Evolutionary conservation across 2,797 vertebrate genomes (phyloP), one percentile per base, ranked within the genome.

Genomic region (Sebastes elongatus): DNA sequence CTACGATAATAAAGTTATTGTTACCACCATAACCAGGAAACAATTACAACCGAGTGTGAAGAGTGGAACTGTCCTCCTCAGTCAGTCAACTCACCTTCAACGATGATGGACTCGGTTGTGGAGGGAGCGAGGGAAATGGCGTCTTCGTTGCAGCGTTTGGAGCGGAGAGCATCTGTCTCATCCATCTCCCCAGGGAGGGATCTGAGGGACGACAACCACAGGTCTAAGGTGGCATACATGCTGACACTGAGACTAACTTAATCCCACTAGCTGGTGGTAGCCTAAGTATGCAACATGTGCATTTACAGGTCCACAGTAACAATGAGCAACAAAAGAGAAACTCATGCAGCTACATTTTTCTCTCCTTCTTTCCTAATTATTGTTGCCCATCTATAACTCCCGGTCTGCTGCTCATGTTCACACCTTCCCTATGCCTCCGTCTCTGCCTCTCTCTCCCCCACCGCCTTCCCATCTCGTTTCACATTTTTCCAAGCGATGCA

Each of bases 111-210:
- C 79, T 99, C 98, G 0, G 96, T 57, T 6, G 94, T 96, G 4
- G 97, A 97, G 61, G 97, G 91, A 10, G 96, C 95, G 27, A 98
- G 95, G 0, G 97, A 97, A 61, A 97, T 91, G 18, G 95, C 76
- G 30, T 99, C 98, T 2, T 99, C 98, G 0, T 95, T 87, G 25
- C 92, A 92, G 74, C 96, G 96, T 93, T 97, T 99, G 30, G 91
- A 79, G 86, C 96, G 97, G 89, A 97, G 93, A 38, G 88, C 80
- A 60, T 99, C 98, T 0, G 96, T 90, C 91, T 99, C 98, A 84
- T 99, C 98, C 98, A 99, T 99, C 84, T 98, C 98, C 96, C 96
- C 97, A 62, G 96, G 85, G 83, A 95, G 87, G 76, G 96, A 94
- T 92, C 98, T 99, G 90, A 84, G 86, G 10, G 84, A 88, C 0